Conservation (phyloP, 2,888 invertebrate species). For the Bellardia pandia region DNA sequence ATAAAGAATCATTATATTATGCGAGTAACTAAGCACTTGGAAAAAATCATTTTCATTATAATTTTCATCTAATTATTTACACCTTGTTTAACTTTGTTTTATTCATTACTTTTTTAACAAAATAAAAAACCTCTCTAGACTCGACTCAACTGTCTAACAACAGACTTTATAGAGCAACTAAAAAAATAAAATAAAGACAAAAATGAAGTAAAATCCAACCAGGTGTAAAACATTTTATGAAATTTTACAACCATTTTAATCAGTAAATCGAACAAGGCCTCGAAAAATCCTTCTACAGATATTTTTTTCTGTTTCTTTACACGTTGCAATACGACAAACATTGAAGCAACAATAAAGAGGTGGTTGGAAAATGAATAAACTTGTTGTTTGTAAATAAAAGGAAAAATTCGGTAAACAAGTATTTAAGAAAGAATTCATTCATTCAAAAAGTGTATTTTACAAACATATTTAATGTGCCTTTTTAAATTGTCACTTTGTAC, state of each 20-base stretch:
- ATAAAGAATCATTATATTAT: neutral
- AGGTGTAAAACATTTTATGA: slow-evolving; percentile 58
- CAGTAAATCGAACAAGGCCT: slow-evolving; percentile 52
- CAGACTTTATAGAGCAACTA: slow-evolving; percentile 9
- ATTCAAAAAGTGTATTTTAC: no score
- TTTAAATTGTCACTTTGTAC: no score
- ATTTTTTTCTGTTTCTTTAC: slow-evolving; percentile 8
- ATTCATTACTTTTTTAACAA: slow-evolving; percentile 9
- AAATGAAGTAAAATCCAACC: slow-evolving; percentile 47
- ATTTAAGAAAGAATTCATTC: no score
- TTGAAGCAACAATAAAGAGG: slow-evolving; percentile 15
- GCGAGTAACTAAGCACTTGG: slow-evolving; percentile 14
- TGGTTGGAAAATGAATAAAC: slow-evolving; percentile 27
- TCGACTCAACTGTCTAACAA: slow-evolving; percentile 28
- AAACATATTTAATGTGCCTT: no score
- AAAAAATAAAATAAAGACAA: slow-evolving; percentile 29
- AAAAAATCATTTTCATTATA: slow-evolving; percentile 37
- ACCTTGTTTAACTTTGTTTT: slow-evolving; percentile 49
- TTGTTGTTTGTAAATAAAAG: neutral
- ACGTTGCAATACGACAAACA: slow-evolving; percentile 17
- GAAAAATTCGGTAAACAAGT: no score
- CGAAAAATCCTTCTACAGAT: slow-evolving; percentile 6
- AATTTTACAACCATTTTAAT: slow-evolving; percentile 56
- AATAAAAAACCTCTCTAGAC: slow-evolving; percentile 1
- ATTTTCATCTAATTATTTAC: slow-evolving; percentile 61